Percentiles rank a stretch among this genome's conserved stretches.
Evolutionary conservation across 2,797 vertebrate species (phyloP).

Genomic region (Anguilla marmorata): DNA sequence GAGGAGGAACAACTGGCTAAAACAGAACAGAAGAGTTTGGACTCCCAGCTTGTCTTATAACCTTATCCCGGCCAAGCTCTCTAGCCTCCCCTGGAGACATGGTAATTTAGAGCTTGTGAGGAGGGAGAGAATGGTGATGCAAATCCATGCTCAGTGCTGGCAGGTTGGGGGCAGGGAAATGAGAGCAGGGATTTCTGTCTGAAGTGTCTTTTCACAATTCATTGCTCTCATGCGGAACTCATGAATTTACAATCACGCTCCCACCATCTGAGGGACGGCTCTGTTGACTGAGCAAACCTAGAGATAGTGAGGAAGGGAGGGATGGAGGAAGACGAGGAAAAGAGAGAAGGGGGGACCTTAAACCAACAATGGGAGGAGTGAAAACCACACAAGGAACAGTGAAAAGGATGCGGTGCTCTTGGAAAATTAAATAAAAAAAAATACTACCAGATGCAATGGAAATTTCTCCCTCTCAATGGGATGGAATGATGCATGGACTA

Average conservation of each 20-base stretch:
- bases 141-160: conserved; percentile 28
- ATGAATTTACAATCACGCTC: conserved; percentile 23
- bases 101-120: conserved; percentile 26
- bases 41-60: conserved; percentile 37
- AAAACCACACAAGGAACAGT: background rate
- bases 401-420: background rate
- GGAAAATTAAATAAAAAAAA: background rate
- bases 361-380: background rate
- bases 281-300: background rate
- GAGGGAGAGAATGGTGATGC: background rate
- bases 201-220: conserved; percentile 20
- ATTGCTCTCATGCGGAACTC: conserved; percentile 20
- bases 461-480: background rate
- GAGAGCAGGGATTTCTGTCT: conserved; percentile 21
- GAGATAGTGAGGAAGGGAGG: background rate
- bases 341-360: background rate
- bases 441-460: background rate
- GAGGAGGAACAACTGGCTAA: conserved; percentile 37
- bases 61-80: conserved; percentile 21
- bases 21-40: conserved; percentile 38
- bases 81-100: conserved; percentile 10
- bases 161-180: conserved; percentile 12
- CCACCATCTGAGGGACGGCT: background rate
- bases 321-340: background rate
- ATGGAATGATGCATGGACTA: background rate